Evolutionary conservation across 2,888 invertebrate genomes (phyloP).

Genomic region (Pandemis heparana): DNA sequence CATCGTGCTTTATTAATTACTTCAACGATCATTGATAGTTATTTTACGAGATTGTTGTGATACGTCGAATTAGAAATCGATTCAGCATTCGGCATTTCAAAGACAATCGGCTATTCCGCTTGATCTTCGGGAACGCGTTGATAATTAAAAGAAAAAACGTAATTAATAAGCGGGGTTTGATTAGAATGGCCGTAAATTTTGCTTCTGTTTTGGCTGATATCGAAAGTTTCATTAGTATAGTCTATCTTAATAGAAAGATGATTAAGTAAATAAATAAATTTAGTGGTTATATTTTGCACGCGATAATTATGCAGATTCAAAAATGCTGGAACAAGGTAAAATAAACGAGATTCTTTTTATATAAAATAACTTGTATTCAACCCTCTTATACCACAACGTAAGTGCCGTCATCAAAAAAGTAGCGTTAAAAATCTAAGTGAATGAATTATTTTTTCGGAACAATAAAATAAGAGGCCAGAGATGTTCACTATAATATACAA

Average conservation of each 20-base stretch:
- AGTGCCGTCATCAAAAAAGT: too few relatives aligned
- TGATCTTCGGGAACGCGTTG: constrained; percentile 6
- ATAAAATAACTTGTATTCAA: too few relatives aligned
- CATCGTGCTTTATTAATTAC: constrained; percentile 16
- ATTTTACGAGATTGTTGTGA: constrained; percentile 32
- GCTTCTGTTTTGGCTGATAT: constrained; percentile 16
- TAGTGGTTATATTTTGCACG: not conserved
- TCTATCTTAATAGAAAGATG: not conserved
- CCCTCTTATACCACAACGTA: too few relatives aligned
- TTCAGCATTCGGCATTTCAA: constrained; percentile 14
- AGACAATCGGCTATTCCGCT: constrained; percentile 15
- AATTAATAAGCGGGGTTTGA: constrained; percentile 10
- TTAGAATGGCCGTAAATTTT: constrained; percentile 8
- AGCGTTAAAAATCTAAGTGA: too few relatives aligned
- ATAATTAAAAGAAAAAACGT: constrained; percentile 19
- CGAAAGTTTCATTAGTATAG: constrained; percentile 3
- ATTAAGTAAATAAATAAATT: not conserved
- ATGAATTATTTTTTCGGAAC: too few relatives aligned
- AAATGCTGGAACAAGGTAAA: not conserved
- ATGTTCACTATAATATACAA: too few relatives aligned
- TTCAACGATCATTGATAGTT: constrained; percentile 13
- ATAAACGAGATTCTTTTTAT: too few relatives aligned
- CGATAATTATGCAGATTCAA: not conserved
- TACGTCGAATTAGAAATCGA: constrained; percentile 27
- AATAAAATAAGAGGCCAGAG: too few relatives aligned